A percentile compares a stretch with the other conserved stretches of the same genome.
These are phyloP conservation scores for Drosophila tristis DNA, from an alignment of 1,140 invertebrate genomes.

Conservation along the genomic window DNA sequence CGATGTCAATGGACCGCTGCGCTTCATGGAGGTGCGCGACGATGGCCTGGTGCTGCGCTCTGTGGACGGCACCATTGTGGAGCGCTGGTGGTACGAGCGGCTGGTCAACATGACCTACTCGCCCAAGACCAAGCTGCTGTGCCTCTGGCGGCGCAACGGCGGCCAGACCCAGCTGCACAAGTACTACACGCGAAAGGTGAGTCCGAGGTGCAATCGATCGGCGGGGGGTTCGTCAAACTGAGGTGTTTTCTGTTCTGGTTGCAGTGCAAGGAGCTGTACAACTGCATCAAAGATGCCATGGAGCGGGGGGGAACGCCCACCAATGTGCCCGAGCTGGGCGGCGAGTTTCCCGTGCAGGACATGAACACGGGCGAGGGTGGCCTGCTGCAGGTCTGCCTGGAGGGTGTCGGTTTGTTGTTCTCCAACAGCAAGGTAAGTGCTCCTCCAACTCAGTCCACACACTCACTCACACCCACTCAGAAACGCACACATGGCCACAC, in stretches of 20 bases:
- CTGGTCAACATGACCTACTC: constrained; percentile 99
- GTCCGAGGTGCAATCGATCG: neutral
- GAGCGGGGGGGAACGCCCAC: constrained; percentile 94
- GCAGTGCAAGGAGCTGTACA: constrained; percentile 98
- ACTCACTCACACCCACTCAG: neutral
- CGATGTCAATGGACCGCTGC: constrained; percentile 95
- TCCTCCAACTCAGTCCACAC: constrained; percentile 1
- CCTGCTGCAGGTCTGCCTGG: constrained; percentile 99
- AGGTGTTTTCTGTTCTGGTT: constrained; percentile 16
- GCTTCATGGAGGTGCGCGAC: constrained; percentile 99
- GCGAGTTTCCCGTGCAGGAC: constrained; percentile 99
- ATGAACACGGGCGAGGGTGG: constrained; percentile 98
- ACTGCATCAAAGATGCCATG: constrained; percentile 99
- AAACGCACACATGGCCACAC: constrained; percentile 25
- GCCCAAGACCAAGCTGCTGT: constrained; percentile 98
- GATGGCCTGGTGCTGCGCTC: constrained; percentile 98
- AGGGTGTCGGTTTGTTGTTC: constrained; percentile 98
- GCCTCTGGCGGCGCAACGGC: constrained; percentile 96
- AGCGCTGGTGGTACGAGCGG: constrained; percentile 99
- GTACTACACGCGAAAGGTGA: constrained; percentile 99
- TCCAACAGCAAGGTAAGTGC: constrained; percentile 98
- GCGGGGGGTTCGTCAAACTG: too few species aligned
- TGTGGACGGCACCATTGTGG: constrained; percentile 93
- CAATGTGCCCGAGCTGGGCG: constrained; percentile 95
- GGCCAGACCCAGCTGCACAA: constrained; percentile 96